phyloP scores from a whole-genome alignment of 1,140 invertebrate species.

The Saccostrea cuccullata region DNA sequence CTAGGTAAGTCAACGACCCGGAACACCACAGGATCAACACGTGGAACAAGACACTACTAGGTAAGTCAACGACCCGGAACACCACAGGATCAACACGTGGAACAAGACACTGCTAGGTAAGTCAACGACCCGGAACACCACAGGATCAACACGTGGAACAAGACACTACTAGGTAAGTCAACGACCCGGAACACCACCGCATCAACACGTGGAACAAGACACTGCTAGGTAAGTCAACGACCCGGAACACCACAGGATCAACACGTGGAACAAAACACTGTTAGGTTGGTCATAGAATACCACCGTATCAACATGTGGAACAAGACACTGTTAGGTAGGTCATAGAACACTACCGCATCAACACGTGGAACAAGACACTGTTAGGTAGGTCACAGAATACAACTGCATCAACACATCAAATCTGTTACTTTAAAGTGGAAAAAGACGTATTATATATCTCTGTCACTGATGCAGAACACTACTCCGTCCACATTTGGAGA shows the following conservation, averaged over 20 bases:
- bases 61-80: background rate
- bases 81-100: background rate
- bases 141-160: background rate
- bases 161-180: too few relatives aligned
- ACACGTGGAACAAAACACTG: too few relatives aligned
- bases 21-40: background rate
- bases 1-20: slow-evolving; percentile 31
- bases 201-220: slow-evolving; percentile 28
- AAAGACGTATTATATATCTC: background rate
- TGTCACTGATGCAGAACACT: background rate
- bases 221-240: background rate
- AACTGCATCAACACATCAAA: background rate
- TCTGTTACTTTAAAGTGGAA: too few relatives aligned
- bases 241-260: background rate
- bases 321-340: slow-evolving; percentile 13
- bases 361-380: background rate
- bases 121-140: background rate
- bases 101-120: background rate
- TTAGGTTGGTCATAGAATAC: background rate
- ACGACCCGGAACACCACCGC: too few relatives aligned
- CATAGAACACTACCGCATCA: background rate
- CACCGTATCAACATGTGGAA: background rate
- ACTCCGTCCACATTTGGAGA: background rate
- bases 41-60: background rate
- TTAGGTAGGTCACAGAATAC: background rate